These are phyloP conservation scores for Trematocara marginatum DNA, from an alignment of 2,113 vertebrate genomes.

Conservation along the genomic window DNA sequence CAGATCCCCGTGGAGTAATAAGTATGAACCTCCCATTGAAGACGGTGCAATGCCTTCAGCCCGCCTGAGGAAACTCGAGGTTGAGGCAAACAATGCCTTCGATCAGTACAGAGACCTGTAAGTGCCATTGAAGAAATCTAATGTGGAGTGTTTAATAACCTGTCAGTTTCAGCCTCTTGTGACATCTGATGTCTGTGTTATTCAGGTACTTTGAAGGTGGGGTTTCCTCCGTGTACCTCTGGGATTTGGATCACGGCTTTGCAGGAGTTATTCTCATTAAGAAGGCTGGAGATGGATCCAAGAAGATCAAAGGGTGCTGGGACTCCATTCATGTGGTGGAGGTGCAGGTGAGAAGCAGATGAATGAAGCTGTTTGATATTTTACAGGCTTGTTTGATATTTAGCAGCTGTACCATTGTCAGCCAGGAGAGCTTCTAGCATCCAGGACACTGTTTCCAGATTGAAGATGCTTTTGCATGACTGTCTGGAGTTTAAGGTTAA, in stretches of 20 bases:
- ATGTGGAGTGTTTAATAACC: not conserved
- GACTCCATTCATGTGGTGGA: slow-evolving; percentile 99
- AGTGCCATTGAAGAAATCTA: slow-evolving; percentile 2
- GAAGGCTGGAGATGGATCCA: slow-evolving; percentile 97
- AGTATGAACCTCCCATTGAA: slow-evolving; percentile 96
- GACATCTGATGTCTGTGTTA: not conserved
- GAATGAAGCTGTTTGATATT: not conserved
- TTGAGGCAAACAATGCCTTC: slow-evolving; percentile 98
- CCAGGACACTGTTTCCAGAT: not conserved
- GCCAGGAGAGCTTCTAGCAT: not conserved
- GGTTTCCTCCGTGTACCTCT: slow-evolving; percentile 98
- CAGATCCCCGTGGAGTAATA: slow-evolving; percentile 99
- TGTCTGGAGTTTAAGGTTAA: not conserved
- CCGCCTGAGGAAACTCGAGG: slow-evolving; percentile 94
- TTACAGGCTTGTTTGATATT: not conserved
- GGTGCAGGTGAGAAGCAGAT: slow-evolving; percentile 83
- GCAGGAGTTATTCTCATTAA: slow-evolving; percentile 99
- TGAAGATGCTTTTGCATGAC: not conserved
- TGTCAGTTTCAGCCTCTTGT: not conserved
- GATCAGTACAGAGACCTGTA: slow-evolving; percentile 98
- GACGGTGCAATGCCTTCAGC: slow-evolving; percentile 97
- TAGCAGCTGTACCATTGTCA: not conserved
- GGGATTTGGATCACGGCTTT: slow-evolving; percentile 98
- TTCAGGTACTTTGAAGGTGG: slow-evolving; percentile 97
- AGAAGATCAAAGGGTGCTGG: slow-evolving; percentile 99